These are phyloP conservation scores for Gastracanthus pulcherrimus DNA, from an alignment of 2,888 invertebrate species.

Conservation along the genomic window DNA sequence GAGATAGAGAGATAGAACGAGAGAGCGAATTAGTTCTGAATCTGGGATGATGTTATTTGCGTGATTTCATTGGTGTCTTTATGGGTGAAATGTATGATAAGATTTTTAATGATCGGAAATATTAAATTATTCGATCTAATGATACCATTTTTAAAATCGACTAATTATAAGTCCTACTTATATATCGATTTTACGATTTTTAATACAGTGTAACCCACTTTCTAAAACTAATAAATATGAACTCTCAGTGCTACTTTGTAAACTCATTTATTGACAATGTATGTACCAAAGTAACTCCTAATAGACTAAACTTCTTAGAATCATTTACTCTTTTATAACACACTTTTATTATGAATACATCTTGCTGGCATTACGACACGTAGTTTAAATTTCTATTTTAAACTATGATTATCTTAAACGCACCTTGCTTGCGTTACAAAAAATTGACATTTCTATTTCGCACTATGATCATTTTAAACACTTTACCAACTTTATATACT, in stretches of 20 bases:
- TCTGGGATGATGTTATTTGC: too few species aligned
- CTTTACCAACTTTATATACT: neutral
- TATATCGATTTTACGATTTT: too few species aligned
- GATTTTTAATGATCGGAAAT: too few species aligned
- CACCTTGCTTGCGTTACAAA: neutral
- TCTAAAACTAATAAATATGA: neutral
- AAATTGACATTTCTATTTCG: conserved; percentile 1
- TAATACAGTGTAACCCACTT: neutral
- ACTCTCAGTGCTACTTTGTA: neutral
- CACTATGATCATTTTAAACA: too few species aligned
- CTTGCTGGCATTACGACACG: too few species aligned
- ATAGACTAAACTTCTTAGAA: neutral
- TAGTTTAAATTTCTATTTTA: too few species aligned
- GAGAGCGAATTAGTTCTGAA: neutral
- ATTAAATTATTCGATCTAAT: too few species aligned
- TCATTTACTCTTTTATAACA: neutral
- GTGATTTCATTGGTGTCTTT: too few species aligned
- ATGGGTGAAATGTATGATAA: too few species aligned
- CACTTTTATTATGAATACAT: too few species aligned
- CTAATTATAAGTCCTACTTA: neutral
- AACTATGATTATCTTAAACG: too few species aligned
- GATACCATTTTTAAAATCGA: neutral
- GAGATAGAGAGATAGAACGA: too few species aligned
- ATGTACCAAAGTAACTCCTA: neutral
- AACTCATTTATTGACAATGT: neutral